phyloP scores from a whole-genome alignment of 1,140 invertebrate species.

The Zaprionus tsacasi region DNA sequence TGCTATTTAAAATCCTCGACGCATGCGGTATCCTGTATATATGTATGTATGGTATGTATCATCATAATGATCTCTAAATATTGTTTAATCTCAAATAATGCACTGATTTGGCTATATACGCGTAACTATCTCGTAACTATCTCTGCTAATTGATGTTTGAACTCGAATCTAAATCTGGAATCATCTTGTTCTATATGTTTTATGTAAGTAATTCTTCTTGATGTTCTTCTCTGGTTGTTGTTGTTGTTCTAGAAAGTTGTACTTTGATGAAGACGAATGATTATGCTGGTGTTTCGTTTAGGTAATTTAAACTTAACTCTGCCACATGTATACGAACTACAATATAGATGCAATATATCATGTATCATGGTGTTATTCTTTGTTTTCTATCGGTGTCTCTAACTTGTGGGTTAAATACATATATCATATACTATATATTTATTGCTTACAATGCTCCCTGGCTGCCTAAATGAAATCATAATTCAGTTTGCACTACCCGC shows the following conservation, averaged over 20 bases:
- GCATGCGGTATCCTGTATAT: conserved; percentile 16
- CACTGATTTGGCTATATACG: conserved; percentile 65
- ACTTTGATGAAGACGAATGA: conserved; percentile 78
- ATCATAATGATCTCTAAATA: conserved; percentile 29
- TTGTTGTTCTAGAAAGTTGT: conserved; percentile 62
- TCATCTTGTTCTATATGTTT: conserved; percentile 19
- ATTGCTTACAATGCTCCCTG: conserved; percentile 67
- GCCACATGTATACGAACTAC: conserved; percentile 7
- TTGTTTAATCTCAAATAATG: conserved; percentile 72
- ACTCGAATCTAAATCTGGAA: conserved; percentile 53
- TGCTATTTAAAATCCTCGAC: conserved; percentile 75
- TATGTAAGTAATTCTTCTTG: conserved; percentile 25
- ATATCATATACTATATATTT: conserved; percentile 20
- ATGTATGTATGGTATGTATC: background rate
- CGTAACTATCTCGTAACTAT: conserved; percentile 30
- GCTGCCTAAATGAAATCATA: conserved; percentile 59
- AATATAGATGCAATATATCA: background rate
- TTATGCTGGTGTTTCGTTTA: conserved; percentile 60
- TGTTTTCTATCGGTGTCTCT: conserved; percentile 22
- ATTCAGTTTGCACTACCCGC: conserved; percentile 40
- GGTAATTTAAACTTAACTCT: conserved; percentile 52
- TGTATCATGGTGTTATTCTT: conserved; percentile 12
- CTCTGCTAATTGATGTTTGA: conserved; percentile 57
- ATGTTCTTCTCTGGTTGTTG: conserved; percentile 25
- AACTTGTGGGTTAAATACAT: conserved; percentile 43